Percentiles rank a stretch among this genome's conserved stretches.
phyloP scores from a whole-genome alignment of 2,113 vertebrate species.

The Corythornis cristatus region DNA sequence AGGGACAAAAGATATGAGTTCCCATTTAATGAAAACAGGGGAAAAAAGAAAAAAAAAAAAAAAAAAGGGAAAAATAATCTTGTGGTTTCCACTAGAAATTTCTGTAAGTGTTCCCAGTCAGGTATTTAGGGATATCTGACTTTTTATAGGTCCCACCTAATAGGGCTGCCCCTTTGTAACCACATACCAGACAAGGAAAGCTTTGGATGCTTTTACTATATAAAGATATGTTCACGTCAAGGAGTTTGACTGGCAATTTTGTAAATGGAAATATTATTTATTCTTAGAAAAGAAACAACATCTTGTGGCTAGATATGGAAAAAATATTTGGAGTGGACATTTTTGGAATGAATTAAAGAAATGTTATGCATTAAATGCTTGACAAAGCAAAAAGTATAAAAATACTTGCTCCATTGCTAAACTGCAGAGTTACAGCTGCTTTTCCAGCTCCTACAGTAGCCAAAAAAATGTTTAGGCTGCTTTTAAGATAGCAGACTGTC shows the following conservation, averaged over 20 bases:
- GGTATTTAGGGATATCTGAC: constrained; percentile 12
- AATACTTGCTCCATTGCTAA: constrained; percentile 61
- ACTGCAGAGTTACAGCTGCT: neutral
- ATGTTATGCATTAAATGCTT: constrained; percentile 49
- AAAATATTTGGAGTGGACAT: constrained; percentile 66
- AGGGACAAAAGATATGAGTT: constrained; percentile 5
- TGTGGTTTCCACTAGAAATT: neutral
- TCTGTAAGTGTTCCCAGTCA: neutral
- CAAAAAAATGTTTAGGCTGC: constrained; percentile 11
- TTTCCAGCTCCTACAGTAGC: neutral
- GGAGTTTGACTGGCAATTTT: constrained; percentile 64
- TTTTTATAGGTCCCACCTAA: constrained; percentile 6
- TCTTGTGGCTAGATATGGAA: constrained; percentile 73
- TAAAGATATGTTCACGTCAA: constrained; percentile 70
- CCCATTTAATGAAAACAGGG: neutral
- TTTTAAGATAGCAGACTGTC: neutral
- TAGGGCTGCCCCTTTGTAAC: neutral
- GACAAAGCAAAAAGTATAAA: constrained; percentile 59
- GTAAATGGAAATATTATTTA: constrained; percentile 69
- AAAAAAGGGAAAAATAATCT: neutral
- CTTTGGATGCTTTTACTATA: constrained; percentile 75
- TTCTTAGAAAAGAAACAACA: constrained; percentile 71
- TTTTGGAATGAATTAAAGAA: constrained; percentile 64
- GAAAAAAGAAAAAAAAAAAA: neutral
- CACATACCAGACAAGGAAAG: neutral